phyloP scores from a whole-genome alignment of 2,113 vertebrate genomes.

The Hydrolagus affinis region DNA sequence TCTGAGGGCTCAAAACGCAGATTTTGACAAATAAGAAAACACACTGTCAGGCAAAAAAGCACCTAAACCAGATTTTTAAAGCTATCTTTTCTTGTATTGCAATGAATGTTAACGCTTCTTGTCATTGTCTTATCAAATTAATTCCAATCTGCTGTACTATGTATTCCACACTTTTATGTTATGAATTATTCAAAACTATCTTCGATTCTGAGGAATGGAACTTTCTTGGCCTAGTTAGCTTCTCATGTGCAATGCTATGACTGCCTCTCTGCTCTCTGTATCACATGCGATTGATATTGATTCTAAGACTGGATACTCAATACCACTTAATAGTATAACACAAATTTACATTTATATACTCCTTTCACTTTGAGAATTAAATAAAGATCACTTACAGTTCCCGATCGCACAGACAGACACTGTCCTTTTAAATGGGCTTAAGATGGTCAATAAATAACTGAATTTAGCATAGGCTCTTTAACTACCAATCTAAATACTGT shows the following conservation, averaged over 20 bases:
- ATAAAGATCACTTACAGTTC: not conserved
- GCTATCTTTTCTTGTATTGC: not conserved
- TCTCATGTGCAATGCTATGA: not conserved
- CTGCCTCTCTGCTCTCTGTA: too few relatives aligned
- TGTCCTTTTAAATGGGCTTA: not conserved
- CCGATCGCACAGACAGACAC: too few relatives aligned
- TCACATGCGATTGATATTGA: not conserved
- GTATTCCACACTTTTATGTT: not conserved
- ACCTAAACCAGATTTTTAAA: not conserved
- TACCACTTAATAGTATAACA: too few relatives aligned
- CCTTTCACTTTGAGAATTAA: not conserved
- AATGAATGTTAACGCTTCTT: not conserved
- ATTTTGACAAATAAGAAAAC: too few relatives aligned
- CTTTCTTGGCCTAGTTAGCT: constrained; percentile 1
- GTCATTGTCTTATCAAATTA: not conserved
- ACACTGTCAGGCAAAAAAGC: not conserved
- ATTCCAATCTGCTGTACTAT: not conserved
- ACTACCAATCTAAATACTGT: too few relatives aligned
- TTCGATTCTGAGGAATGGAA: not conserved
- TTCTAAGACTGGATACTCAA: too few relatives aligned
- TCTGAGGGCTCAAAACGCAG: not conserved
- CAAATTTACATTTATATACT: not conserved
- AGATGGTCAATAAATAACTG: not conserved
- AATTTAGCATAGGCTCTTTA: too few relatives aligned
- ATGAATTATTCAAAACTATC: constrained; percentile 1